Percentiles rank a stretch among this genome's conserved stretches.
Evolutionary conservation across 2,888 invertebrate species (phyloP).

Genomic region (Hyles lineata): DNA sequence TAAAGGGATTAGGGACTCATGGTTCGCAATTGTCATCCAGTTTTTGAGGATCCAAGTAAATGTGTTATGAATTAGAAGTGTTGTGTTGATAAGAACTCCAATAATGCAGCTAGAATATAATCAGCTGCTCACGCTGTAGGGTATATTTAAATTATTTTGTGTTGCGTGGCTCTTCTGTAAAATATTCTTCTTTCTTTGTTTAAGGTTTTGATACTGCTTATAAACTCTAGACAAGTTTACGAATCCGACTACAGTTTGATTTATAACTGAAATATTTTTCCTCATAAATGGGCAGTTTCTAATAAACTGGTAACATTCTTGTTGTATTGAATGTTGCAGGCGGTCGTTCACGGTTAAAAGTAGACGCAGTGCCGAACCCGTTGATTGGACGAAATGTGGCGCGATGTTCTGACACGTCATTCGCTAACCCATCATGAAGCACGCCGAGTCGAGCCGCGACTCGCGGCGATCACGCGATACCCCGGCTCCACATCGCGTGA

Average conservation of each 20-base stretch:
- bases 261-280: background rate
- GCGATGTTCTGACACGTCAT: slow-evolving; percentile 78
- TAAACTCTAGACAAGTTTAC: no score
- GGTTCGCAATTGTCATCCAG: no score
- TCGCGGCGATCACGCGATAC: slow-evolving; percentile 34
- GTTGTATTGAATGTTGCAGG: background rate
- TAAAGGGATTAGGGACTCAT: no score
- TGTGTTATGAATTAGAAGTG: no score
- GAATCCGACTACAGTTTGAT: background rate
- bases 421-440: slow-evolving; percentile 45
- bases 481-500: slow-evolving; percentile 26
- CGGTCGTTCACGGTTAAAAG: slow-evolving; percentile 30
- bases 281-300: background rate
- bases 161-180: no score
- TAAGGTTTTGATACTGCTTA: no score
- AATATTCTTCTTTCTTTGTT: no score
- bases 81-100: no score
- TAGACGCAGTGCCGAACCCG: slow-evolving; percentile 38
- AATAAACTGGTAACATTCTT: slow-evolving; percentile 19
- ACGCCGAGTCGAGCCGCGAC: slow-evolving; percentile 45
- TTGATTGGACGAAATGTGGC: slow-evolving; percentile 76
- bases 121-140: no score
- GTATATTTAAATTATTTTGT: no score
- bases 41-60: no score
- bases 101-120: no score